Percentiles rank a stretch among this genome's conserved stretches.
Conservation (phyloP, 2,113 vertebrate species). For the Pelmatolapia mariae region DNA sequence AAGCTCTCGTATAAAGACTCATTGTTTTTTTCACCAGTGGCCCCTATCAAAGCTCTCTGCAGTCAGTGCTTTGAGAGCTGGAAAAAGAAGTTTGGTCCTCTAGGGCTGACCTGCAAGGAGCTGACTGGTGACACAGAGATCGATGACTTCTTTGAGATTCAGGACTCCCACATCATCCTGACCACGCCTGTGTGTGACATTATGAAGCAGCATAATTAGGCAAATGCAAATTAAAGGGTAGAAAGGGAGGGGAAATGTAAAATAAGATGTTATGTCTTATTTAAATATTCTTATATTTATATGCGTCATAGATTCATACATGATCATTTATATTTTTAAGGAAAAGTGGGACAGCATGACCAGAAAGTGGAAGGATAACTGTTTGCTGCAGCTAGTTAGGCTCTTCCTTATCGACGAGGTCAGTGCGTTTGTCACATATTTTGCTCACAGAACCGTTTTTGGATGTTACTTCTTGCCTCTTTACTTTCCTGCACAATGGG, state of each 20-base stretch:
- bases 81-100: conserved; percentile 90
- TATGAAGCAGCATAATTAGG: background rate
- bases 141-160: conserved; percentile 97
- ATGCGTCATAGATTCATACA: background rate
- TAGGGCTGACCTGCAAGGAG: conserved; percentile 93
- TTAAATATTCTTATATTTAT: background rate
- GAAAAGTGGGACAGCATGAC: conserved; percentile 99
- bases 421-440: background rate
- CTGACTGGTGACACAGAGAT: conserved; percentile 93
- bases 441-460: background rate
- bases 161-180: conserved; percentile 91
- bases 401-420: conserved; percentile 96
- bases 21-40: conserved; percentile 77
- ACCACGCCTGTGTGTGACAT: conserved; percentile 88
- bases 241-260: background rate
- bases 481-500: background rate
- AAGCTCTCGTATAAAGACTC: background rate
- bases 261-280: background rate
- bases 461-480: background rate
- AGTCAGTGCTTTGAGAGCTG: conserved; percentile 92
- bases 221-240: background rate
- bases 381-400: conserved; percentile 85
- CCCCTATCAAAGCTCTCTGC: conserved; percentile 96
- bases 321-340: conserved; percentile 52
- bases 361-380: conserved; percentile 94